Evolutionary conservation across 2,888 invertebrate species (phyloP).

Genomic region (Trachelus stipa): DNA sequence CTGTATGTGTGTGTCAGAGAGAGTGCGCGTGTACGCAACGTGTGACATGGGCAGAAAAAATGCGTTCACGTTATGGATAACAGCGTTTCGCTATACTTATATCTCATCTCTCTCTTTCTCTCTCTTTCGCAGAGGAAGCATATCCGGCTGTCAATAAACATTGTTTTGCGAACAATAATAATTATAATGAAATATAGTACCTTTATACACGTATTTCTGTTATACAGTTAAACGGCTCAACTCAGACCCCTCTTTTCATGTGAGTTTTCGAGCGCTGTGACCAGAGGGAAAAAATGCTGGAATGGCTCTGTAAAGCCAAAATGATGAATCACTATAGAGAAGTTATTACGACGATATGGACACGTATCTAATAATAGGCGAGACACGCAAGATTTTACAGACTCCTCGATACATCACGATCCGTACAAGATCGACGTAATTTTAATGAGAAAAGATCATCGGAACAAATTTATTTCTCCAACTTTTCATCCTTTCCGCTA

Average conservation of each 20-base stretch:
- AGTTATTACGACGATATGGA: background rate
- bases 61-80: background rate
- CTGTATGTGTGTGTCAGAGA: background rate
- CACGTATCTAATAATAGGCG: background rate
- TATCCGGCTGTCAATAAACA: background rate
- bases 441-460: background rate
- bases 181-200: background rate
- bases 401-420: background rate
- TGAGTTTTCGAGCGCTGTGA: background rate
- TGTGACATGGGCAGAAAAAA: background rate
- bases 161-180: background rate
- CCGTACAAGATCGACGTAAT: background rate
- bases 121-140: slow-evolving; percentile 15
- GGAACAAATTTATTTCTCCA: background rate
- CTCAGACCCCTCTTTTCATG: background rate
- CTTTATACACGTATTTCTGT: background rate
- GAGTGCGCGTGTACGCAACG: background rate
- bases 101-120: background rate
- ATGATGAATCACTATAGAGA: background rate
- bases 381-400: background rate
- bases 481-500: background rate
- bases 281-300: background rate
- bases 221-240: background rate
- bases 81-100: background rate
- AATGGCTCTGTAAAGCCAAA: background rate